Base-by-base conservation (phyloP, 2,888 invertebrate genomes). In the Andrena bucephala region DNA sequence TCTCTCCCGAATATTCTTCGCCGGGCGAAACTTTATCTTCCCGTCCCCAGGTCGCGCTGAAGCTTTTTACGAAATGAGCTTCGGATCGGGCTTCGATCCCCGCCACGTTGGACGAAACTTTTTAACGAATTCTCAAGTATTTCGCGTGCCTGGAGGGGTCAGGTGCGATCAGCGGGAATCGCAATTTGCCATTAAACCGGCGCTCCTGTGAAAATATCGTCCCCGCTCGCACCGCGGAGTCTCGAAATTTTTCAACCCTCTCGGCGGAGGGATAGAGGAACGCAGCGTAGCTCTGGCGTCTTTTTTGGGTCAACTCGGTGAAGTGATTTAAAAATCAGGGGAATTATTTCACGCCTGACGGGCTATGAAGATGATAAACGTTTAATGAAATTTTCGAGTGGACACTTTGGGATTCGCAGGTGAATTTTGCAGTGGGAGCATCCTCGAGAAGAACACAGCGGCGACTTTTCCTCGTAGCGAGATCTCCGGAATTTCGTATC, bases 311-410 rank as follows among this genome's bases (percentile, higher is more conserved):
- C 66, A 54, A 60, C 52, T 27, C 16, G 68, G 36, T 1, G 62
- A 59, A 48, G 52, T 29, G 66, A 57, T 50, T 84, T 77, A 74
- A 82, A 84, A 85, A 85, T 86, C 77, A 67, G 68, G 54, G 68
- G 71, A 83, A 83, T 76, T 81, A 67, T 74, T 81, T 74, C 66
- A 69, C 68, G 70, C 54, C 62, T 67, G 70, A 59, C 76, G 54
- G 71, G 52, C 78, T 74, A 81, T 85, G 82, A 77, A 62, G 42
- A 68, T 78, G 81, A 84, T 82, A 85, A 82, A 82, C 77, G 80
- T 78, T 81, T 85, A 84, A 82, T 71, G 84, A 82, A 77, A 68
- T 81, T 68, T 81, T 57, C 60, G 75, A 59, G 74, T 33, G 36
- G 77, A 79, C 42, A 31, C 67, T 13, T 29, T 42, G 50, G 67